These are phyloP conservation scores for human (Homo sapiens) DNA, from an alignment of 2,113 vertebrate genomes.

Conservation along the genomic window DNA sequence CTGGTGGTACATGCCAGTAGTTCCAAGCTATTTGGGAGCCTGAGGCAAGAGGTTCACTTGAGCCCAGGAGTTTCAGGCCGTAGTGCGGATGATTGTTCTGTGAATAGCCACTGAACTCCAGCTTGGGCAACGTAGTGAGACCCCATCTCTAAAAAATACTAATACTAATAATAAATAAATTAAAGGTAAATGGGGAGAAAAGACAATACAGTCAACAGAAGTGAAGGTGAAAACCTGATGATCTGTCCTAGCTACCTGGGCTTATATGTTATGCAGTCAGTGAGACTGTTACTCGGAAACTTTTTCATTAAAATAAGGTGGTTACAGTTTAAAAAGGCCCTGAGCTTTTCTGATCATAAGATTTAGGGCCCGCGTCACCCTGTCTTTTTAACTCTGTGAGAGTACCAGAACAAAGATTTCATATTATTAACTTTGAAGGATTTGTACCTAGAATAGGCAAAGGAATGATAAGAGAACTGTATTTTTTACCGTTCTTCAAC, in stretches of 20 bases:
- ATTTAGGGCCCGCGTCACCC: neutral
- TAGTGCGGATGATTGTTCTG: neutral
- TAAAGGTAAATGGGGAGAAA: constrained; percentile 76
- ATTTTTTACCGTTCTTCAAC: constrained; percentile 1
- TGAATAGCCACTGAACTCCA: neutral
- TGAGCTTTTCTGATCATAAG: constrained; percentile 43
- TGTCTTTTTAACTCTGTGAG: constrained; percentile 55
- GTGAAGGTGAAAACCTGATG: constrained; percentile 81
- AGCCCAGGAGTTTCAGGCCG: neutral
- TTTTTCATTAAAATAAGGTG: neutral
- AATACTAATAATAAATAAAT: neutral
- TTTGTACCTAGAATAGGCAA: constrained; percentile 2
- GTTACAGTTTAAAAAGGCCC: neutral
- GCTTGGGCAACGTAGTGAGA: neutral
- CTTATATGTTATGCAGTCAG: constrained; percentile 74
- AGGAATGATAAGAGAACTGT: neutral
- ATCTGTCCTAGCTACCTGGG: constrained; percentile 71
- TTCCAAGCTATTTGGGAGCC: neutral
- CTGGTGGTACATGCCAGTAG: neutral
- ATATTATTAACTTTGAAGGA: neutral
- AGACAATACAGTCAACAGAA: constrained; percentile 71
- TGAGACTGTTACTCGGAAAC: constrained; percentile 62
- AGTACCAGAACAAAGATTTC: neutral
- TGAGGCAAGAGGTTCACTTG: neutral
- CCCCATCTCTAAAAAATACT: neutral